phyloP scores from a whole-genome alignment of 2,888 invertebrate species.

The Tholera decimalis region DNA sequence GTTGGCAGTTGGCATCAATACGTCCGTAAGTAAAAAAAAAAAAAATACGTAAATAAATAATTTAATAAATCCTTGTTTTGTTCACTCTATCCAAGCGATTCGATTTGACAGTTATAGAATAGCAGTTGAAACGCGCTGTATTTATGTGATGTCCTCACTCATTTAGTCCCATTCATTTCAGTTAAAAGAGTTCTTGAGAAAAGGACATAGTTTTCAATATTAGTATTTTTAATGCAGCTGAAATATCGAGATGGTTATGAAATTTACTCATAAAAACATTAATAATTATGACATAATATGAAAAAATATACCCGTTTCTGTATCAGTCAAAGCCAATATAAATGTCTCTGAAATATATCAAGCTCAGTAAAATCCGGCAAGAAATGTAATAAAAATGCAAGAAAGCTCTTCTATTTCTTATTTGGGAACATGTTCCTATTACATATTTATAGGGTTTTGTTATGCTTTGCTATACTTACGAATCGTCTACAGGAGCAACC shows the following conservation, averaged over 20 bases:
- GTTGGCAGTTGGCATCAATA: no score
- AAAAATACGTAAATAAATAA: no score
- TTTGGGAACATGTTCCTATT: conserved; percentile 27
- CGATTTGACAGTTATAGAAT: no score
- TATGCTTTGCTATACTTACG: conserved; percentile 37
- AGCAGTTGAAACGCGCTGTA: no score
- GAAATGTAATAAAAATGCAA: conserved; percentile 41
- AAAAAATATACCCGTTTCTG: neutral
- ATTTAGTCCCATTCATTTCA: no score
- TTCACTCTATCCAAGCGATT: no score
- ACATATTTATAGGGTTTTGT: conserved; percentile 43
- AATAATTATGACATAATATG: neutral
- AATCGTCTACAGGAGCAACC: conserved; percentile 20
- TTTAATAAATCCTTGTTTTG: no score
- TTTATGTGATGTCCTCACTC: no score
- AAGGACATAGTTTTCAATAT: neutral
- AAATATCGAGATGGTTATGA: conserved; percentile 23
- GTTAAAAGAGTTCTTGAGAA: no score
- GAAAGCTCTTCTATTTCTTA: neutral
- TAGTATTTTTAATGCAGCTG: neutral
- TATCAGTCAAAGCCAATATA: neutral
- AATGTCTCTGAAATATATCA: neutral
- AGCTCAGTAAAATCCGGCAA: neutral
- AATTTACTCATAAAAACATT: neutral
- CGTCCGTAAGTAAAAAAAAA: no score